phyloP scores from a whole-genome alignment of 2,797 vertebrate genomes.

The Hybognathus amarus region DNA sequence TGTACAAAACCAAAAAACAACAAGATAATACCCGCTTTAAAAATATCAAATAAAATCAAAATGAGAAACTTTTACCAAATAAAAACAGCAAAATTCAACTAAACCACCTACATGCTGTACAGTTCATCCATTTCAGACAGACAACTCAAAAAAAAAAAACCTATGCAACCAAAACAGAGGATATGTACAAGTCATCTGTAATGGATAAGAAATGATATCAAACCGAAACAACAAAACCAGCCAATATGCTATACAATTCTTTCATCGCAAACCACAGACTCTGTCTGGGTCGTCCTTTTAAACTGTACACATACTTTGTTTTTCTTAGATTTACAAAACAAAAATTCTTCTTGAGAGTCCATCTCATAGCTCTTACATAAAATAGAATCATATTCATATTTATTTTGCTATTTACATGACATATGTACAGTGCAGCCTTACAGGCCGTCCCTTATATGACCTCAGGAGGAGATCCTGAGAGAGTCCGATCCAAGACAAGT shows the following conservation, averaged over 20 bases:
- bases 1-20: constrained; percentile 75
- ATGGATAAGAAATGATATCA: constrained; percentile 54
- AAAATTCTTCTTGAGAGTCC: constrained; percentile 72
- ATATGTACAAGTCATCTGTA: constrained; percentile 59
- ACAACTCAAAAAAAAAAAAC: constrained; percentile 49
- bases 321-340: constrained; percentile 69
- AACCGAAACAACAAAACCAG: constrained; percentile 55
- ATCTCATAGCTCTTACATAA: constrained; percentile 76
- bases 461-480: constrained; percentile 75
- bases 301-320: constrained; percentile 67
- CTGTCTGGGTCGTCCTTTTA: constrained; percentile 55
- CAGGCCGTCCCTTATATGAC: constrained; percentile 61
- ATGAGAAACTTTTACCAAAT: constrained; percentile 64
- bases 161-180: constrained; percentile 55
- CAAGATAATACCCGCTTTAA: constrained; percentile 60
- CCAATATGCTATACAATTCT: constrained; percentile 57
- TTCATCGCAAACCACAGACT: constrained; percentile 55
- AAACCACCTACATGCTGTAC: constrained; percentile 70
- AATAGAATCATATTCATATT: constrained; percentile 79
- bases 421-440: constrained; percentile 72
- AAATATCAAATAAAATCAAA: constrained; percentile 55
- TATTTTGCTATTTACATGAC: constrained; percentile 79
- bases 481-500: constrained; percentile 60
- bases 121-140: constrained; percentile 64
- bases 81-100: constrained; percentile 65